These are phyloP conservation scores for Phaonia tiefii DNA, from an alignment of 2,888 invertebrate genomes.

Conservation along the genomic window DNA sequence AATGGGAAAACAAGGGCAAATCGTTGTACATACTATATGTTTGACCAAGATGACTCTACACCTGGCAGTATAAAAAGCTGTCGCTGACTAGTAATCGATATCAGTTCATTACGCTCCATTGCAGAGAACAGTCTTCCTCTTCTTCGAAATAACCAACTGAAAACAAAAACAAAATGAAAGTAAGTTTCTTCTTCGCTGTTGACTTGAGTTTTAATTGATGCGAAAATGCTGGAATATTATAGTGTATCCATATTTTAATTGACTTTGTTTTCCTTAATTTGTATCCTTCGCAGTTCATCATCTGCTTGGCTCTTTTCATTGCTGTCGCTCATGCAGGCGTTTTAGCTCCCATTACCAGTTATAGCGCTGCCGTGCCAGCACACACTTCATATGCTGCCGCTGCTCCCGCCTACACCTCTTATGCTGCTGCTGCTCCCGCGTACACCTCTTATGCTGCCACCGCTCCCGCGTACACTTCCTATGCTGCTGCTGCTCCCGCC, in stretches of 20 bases:
- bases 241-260: constrained; percentile 7
- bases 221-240: background rate
- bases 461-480: constrained; percentile 66
- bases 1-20: constrained; percentile 1
- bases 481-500: constrained; percentile 67
- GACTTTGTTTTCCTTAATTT: background rate
- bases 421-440: constrained; percentile 66
- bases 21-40: background rate
- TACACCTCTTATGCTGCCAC: constrained; percentile 57
- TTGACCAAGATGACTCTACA: background rate
- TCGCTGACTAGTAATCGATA: constrained; percentile 18
- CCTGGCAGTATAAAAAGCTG: constrained; percentile 45
- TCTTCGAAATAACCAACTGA: no score
- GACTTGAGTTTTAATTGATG: constrained; percentile 8
- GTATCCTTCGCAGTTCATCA: constrained; percentile 71
- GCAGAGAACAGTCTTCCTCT: constrained; percentile 54
- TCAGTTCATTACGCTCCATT: constrained; percentile 60
- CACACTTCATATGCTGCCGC: constrained; percentile 18
- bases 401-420: constrained; percentile 52
- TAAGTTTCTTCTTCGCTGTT: constrained; percentile 33
- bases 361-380: constrained; percentile 28
- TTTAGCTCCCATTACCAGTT: constrained; percentile 51
- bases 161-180: constrained; percentile 55
- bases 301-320: constrained; percentile 75
- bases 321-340: constrained; percentile 75